Base-by-base conservation (phyloP, 2,797 vertebrate species). In the Siniperca scherzeri region DNA sequence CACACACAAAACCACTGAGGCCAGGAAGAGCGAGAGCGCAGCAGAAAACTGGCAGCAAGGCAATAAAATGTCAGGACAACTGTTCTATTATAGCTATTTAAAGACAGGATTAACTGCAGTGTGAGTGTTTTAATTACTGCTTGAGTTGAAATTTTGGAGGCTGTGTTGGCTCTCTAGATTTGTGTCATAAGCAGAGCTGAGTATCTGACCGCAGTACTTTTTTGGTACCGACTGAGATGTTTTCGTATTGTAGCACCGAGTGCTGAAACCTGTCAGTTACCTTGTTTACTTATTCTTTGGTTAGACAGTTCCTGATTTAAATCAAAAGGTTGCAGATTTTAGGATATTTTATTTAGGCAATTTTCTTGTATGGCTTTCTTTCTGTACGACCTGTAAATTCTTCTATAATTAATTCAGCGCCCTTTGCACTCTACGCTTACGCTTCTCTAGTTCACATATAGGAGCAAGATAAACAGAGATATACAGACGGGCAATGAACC, bases 71-170 rank as follows among this genome's bases (percentile, higher is more conserved):
- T 75, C 84, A 82, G 42, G 48, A 75, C 69, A 72, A 79, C 52
- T 56, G 75, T 74, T 92, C 62, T 80, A 77, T 92, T 81, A 78
- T 55, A 77, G 69, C 62, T 70, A 78, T 89, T 87, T 90, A 82
- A 82, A 84, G 74, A 59, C 13, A 30, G 57, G 60, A 87, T 82
- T 80, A 74, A 65, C 73, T 60, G 83, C 52, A 33, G 48, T 17
- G 11, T 48, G 68, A 81, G 75, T 52, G 73, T 59, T 81, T 84
- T 85, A 81, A 89, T 85, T 80, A 85, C 71, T 42, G 61, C 68
- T 78, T 17, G 22, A 46, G 33, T 27, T 68, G n/a, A 71, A 53
- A 52, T 72, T 55, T 61, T n/a, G 17, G 27, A 70, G 55, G 46
- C 40, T 65, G 77, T 59, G 60, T 70, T 64, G 53, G 55, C 65